phyloP scores from a whole-genome alignment of 2,797 vertebrate genomes.

The Micropoecilia bifurca region DNA sequence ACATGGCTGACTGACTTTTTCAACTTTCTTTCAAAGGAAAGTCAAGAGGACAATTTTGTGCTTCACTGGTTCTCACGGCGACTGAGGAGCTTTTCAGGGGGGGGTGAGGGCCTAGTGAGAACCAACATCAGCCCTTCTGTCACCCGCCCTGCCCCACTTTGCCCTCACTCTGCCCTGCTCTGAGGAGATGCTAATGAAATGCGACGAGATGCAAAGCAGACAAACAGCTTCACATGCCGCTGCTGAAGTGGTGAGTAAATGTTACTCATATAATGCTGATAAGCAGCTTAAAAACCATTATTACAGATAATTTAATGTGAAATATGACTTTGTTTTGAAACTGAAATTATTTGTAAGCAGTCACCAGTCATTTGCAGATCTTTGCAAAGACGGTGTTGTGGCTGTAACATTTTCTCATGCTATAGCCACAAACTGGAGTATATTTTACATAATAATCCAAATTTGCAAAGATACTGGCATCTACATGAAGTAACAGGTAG shows the following conservation, averaged over 20 bases:
- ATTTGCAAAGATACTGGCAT: background rate
- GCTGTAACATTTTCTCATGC: background rate
- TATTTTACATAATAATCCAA: background rate
- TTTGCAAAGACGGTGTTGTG: background rate
- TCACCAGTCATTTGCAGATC: background rate
- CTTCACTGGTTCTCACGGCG: conserved; percentile 66
- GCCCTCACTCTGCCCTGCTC: conserved; percentile 22
- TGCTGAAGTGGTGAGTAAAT: conserved; percentile 1
- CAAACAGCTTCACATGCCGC: conserved; percentile 29
- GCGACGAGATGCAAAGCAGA: conserved; percentile 45
- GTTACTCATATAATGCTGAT: background rate
- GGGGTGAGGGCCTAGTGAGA: conserved; percentile 40
- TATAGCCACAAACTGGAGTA: background rate
- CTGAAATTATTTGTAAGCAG: background rate
- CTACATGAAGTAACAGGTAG: background rate
- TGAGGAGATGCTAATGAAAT: conserved; percentile 39
- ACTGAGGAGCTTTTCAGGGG: conserved; percentile 68
- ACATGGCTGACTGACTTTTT: conserved; percentile 52
- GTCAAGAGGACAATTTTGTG: conserved; percentile 79
- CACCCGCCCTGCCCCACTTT: conserved; percentile 51
- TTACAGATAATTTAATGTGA: background rate
- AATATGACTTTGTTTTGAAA: background rate
- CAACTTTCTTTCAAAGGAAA: conserved; percentile 66
- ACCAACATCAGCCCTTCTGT: conserved; percentile 58
- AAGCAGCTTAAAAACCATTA: background rate